Conservation (phyloP, 2,113 vertebrate genomes). For the Phycodurus eques region DNA sequence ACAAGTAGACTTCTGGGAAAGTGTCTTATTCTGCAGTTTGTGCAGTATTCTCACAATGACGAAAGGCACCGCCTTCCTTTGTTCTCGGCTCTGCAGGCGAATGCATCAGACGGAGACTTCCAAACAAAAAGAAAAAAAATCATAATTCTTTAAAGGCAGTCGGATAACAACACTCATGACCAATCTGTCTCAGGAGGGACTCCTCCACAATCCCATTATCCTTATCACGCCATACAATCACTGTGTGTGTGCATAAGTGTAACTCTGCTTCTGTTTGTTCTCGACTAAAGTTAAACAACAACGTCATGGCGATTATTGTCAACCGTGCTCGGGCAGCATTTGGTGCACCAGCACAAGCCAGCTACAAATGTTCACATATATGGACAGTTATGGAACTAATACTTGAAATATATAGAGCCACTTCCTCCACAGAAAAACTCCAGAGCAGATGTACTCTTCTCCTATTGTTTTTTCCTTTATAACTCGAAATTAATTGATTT, state of each 20-base stretch:
- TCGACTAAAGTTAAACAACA: too few species aligned
- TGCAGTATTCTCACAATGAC: slow-evolving; percentile 5
- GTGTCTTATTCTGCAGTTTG: slow-evolving; percentile 29
- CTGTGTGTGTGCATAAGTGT: slow-evolving; percentile 47
- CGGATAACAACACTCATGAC: slow-evolving; percentile 70
- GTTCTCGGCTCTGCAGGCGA: slow-evolving; percentile 40
- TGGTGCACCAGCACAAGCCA: not conserved
- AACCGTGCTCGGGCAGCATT: not conserved
- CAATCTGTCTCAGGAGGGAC: slow-evolving; percentile 75
- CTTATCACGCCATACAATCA: slow-evolving; percentile 78
- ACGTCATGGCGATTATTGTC: not conserved
- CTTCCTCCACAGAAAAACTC: too few species aligned
- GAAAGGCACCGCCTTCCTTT: slow-evolving; percentile 12
- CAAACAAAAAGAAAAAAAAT: slow-evolving; percentile 60
- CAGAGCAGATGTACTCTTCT: too few species aligned
- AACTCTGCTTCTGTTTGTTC: slow-evolving; percentile 35
- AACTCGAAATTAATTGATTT: too few species aligned
- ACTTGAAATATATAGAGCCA: not conserved
- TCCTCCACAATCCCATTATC: slow-evolving; percentile 82
- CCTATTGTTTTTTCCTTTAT: too few species aligned
- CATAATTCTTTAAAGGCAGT: not conserved
- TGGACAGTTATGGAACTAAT: not conserved
- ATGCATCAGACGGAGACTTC: slow-evolving; percentile 50
- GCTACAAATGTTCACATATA: too few species aligned
- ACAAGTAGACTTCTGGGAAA: slow-evolving; percentile 29